phyloP scores from a whole-genome alignment of 2,113 vertebrate genomes.

The Morone saxatilis region DNA sequence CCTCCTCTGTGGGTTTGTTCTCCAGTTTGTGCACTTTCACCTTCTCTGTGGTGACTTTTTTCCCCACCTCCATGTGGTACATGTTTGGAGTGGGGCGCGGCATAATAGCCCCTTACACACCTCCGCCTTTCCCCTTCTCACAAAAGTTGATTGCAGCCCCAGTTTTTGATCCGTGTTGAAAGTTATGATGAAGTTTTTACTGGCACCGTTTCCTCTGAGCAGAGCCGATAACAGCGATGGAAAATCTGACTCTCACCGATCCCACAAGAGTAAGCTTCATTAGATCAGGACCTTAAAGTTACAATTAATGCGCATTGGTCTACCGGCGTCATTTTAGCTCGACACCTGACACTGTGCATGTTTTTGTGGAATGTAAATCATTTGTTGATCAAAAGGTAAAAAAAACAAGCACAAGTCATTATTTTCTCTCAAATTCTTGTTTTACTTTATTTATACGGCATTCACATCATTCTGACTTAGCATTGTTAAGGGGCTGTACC shows the following conservation, averaged over 20 bases:
- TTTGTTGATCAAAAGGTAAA: neutral
- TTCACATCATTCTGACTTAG: neutral
- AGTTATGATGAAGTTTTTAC: neutral
- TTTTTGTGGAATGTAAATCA: constrained; percentile 11
- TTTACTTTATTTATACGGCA: neutral
- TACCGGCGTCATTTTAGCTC: neutral
- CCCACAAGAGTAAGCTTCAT: constrained; percentile 11
- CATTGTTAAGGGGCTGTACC: neutral
- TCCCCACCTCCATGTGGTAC: neutral
- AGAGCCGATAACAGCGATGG: neutral
- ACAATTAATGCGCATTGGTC: neutral
- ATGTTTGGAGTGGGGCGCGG: neutral
- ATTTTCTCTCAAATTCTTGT: neutral
- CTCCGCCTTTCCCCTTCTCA: neutral
- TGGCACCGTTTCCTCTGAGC: neutral
- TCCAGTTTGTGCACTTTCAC: constrained; percentile 33
- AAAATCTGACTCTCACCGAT: too few species aligned
- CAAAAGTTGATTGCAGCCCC: neutral
- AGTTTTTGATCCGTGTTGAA: neutral
- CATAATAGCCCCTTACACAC: constrained; percentile 6
- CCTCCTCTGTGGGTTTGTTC: constrained; percentile 48
- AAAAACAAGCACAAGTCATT: constrained; percentile 48
- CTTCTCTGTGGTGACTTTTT: constrained; percentile 35
- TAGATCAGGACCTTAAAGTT: neutral
- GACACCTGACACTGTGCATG: neutral